A percentile compares a stretch with the other conserved stretches of the same genome.
Conservation (phyloP, 2,888 invertebrate genomes). For the Lepidocyrtinus sp. region DNA sequence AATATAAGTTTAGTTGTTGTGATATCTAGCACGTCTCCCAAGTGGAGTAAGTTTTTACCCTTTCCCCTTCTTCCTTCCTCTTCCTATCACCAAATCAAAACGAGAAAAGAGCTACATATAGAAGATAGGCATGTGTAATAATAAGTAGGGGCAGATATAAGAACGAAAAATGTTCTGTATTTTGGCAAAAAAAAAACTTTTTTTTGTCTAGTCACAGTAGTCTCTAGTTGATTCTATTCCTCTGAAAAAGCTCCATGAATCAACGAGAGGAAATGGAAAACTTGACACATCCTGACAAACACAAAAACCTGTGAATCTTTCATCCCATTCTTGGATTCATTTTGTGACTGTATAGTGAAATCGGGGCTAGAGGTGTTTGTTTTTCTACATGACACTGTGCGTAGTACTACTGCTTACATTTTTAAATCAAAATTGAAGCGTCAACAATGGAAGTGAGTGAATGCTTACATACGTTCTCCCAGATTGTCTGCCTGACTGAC, state of each 20-base stretch:
- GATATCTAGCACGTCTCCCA: conserved; percentile 14
- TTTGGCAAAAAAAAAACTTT: neutral
- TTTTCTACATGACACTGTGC: neutral
- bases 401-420: neutral
- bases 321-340: conserved; percentile 8
- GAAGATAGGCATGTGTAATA: neutral
- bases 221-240: conserved; percentile 18
- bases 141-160: neutral
- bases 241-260: conserved; percentile 48
- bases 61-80: conserved; percentile 18
- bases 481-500: conserved; percentile 25
- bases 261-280: conserved; percentile 56
- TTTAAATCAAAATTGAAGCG: neutral
- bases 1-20: conserved; percentile 8
- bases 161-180: neutral
- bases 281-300: conserved; percentile 57
- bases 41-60: conserved; percentile 15
- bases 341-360: neutral
- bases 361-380: neutral
- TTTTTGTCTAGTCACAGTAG: neutral
- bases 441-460: neutral
- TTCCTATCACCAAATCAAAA: neutral
- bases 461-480: neutral
- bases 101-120: neutral
- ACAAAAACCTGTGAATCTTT: conserved; percentile 52